Evolutionary conservation across 2,888 invertebrate genomes (phyloP).

Genomic region (Microchrysa polita): DNA sequence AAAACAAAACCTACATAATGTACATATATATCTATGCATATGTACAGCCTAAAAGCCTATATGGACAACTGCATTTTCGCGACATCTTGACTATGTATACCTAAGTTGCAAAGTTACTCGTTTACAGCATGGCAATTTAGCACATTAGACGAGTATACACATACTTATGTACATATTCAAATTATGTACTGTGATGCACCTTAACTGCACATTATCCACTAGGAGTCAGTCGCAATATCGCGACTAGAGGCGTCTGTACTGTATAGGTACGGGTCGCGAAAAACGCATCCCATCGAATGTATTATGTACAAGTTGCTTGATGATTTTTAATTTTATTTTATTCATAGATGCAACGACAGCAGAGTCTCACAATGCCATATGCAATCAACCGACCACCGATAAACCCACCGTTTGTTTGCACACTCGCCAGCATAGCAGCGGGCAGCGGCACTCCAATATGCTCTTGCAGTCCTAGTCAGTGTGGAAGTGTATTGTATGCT

Average conservation of each 20-base stretch:
- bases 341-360: slow-evolving; percentile 20
- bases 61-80: slow-evolving; percentile 25
- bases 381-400: slow-evolving; percentile 14
- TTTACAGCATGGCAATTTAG: slow-evolving; percentile 11
- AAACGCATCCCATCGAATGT: neutral
- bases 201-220: slow-evolving; percentile 35
- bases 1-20: slow-evolving; percentile 1
- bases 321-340: slow-evolving; percentile 6
- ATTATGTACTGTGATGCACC: slow-evolving; percentile 27
- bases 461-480: neutral
- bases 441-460: neutral
- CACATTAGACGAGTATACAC: too few species aligned
- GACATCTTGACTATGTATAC: slow-evolving; percentile 33
- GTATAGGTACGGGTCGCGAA: slow-evolving; percentile 3
- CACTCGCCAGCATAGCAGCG: neutral
- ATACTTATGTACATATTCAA: too few species aligned
- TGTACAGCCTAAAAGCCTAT: neutral
- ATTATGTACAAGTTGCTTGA: too few species aligned
- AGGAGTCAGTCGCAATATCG: slow-evolving; percentile 9
- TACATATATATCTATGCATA: neutral
- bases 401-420: neutral
- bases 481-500: neutral
- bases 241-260: slow-evolving; percentile 14
- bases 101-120: neutral
- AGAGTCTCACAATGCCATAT: neutral